Evolutionary conservation across 2,888 invertebrate species (phyloP), one percentile per base, ranked within the genome.

Genomic region (Eupithecia centaureata): DNA sequence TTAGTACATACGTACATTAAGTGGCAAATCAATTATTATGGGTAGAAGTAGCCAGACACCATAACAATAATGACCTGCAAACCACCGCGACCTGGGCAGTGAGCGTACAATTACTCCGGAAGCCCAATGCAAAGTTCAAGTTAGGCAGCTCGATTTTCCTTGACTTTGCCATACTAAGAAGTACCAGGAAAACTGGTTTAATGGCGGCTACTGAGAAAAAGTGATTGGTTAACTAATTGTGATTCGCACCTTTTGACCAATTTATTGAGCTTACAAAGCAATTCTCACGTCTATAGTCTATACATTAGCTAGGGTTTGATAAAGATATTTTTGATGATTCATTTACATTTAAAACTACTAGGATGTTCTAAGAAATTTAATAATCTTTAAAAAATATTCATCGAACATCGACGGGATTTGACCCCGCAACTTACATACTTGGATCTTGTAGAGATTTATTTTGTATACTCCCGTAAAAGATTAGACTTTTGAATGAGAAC

Each of bases 81-180:
- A n/a, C n/a, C n/a, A n/a, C n/a, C n/a, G n/a, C n/a, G n/a, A n/a
- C n/a, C n/a, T n/a, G n/a, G n/a, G n/a, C 27, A 25, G 52, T 12
- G 13, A 8, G 5, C 38, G n/a, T 54, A 35, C 57, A 32, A 35
- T 61, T 52, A 51, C 64, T 64, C 52, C 68, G 61, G 65, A 65
- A 65, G 63, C 47, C 47, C 15, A 60, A 60, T 13, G 56, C 28
- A 63, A 69, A 69, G 68, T 69, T 69, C 69, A 69, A 69, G 69
- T 51, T 30, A 52, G 25, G n/a, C 10, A 25, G 27, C 64, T 63
- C 33, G 62, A 60, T 64, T 68, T 51, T 60, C 69, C 65, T 69
- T 69, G 65, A 65, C 63, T 35, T 54, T 18, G 38, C 42, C n/a
- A 52, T 54, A 35, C 57, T 51, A 66, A 47, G 38, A 33, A 33